Evolutionary conservation across 2,113 vertebrate genomes (phyloP).

Genomic region (Upupa epops): DNA sequence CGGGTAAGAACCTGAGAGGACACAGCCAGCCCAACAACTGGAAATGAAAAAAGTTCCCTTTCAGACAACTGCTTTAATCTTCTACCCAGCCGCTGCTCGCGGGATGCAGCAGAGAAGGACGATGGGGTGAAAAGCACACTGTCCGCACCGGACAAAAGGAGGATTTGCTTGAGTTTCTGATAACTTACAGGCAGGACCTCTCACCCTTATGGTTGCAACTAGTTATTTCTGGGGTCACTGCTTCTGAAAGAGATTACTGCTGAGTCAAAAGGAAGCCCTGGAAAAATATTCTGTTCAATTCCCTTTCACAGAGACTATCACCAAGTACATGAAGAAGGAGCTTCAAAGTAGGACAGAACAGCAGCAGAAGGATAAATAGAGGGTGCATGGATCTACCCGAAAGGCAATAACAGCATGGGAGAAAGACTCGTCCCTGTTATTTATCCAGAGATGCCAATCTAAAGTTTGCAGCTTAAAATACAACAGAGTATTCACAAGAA

Average conservation of each 20-base stretch:
- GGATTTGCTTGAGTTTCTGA: neutral
- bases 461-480: neutral
- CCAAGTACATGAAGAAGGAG: neutral
- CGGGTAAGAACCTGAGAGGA: neutral
- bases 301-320: neutral
- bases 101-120: fast-evolving
- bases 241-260: neutral
- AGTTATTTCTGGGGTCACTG: neutral
- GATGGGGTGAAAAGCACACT: fast-evolving
- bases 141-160: neutral
- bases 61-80: neutral
- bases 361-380: neutral
- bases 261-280: neutral
- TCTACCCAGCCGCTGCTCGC: neutral
- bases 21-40: neutral
- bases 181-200: neutral
- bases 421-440: neutral
- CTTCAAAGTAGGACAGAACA: neutral
- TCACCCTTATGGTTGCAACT: neutral
- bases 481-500: neutral
- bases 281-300: neutral
- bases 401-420: neutral
- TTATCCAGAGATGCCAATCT: neutral
- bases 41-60: neutral
- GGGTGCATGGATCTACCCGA: neutral